Evolutionary conservation across 2,888 invertebrate genomes (phyloP), one percentile per base, ranked within the genome.

Genomic region (Diplazon laetatorius): DNA sequence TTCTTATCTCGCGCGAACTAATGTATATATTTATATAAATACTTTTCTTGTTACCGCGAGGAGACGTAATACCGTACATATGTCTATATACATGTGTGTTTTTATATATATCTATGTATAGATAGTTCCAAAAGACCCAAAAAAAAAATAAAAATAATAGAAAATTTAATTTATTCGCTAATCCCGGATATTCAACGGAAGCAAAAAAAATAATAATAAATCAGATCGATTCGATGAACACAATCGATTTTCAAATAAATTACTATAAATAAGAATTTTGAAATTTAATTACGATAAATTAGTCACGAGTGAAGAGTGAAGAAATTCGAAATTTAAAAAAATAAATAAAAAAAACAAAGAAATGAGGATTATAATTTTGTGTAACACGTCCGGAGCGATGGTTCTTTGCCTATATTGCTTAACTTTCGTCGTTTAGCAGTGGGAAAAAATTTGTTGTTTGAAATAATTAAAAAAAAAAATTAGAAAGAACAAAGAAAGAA

Each of bases 211-310:
- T 2, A 10, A 37, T 3, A 30, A 37, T 9, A 55, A 57, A 52
- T n/a, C n/a, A n/a, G n/a, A n/a, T n/a, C n/a, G n/a, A n/a, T n/a
- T n/a, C n/a, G 35, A 30, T 9, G 25, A 48, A 77, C 37, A 73
- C 76, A 72, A 66, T 72, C 16, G 66, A 63, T 62, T 78, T 60
- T 18, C 16, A 75, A n/a, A 78, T 78, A 78, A 78, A 78, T 78
- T 65, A 78, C 9, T 78, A 78, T 74, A 78, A 74, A 72, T 77
- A 72, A n/a, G n/a, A n/a, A n/a, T n/a, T n/a, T n/a, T n/a, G n/a
- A n/a, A n/a, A n/a, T n/a, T n/a, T n/a, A n/a, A n/a, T n/a, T 72
- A 78, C 70, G 63, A 65, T 57, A 75, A 69, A 78, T 74, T 30
- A 70, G 10, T 59, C 35, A 68, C 18, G 42, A 35, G 39, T 60